These are phyloP conservation scores for Heteropelma amictum DNA, from an alignment of 2,888 invertebrate genomes.

Conservation along the genomic window DNA sequence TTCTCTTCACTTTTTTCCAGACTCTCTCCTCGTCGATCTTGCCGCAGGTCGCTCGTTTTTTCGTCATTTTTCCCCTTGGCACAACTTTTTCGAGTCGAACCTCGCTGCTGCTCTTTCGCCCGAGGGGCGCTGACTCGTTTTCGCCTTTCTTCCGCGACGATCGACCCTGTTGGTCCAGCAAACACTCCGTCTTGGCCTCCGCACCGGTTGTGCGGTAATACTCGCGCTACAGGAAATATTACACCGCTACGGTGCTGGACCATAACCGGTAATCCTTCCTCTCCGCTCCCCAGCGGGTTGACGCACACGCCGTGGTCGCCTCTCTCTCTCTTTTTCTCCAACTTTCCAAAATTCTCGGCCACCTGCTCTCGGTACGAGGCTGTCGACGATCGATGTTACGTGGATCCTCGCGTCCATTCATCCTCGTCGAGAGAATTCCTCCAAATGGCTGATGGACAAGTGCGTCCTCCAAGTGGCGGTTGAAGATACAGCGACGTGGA, in stretches of 20 bases:
- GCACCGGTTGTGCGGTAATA: conserved; percentile 5
- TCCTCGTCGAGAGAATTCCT: too few relatives aligned
- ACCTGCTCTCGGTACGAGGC: too few relatives aligned
- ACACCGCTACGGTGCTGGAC: conserved; percentile 11
- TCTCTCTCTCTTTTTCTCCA: neutral
- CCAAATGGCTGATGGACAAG: neutral
- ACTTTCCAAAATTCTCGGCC: too few relatives aligned
- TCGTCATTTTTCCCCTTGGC: too few relatives aligned
- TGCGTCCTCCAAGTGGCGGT: conserved; percentile 21
- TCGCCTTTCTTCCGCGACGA: conserved; percentile 31
- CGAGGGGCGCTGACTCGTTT: conserved; percentile 57
- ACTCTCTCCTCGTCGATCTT: too few relatives aligned
- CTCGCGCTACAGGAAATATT: neutral
- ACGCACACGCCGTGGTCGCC: neutral
- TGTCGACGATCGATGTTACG: too few relatives aligned
- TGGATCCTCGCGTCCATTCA: too few relatives aligned
- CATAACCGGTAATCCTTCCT: conserved; percentile 48
- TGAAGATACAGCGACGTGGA: conserved; percentile 53
- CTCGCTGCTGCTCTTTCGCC: conserved; percentile 46
- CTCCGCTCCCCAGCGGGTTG: conserved; percentile 23
- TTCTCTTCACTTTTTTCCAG: too few relatives aligned
- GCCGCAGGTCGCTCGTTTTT: too few relatives aligned
- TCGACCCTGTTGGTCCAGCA: neutral
- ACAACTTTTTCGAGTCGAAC: too few relatives aligned
- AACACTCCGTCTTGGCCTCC: neutral